phyloP scores from a whole-genome alignment of 2,113 vertebrate genomes.

The Panthera leo region DNA sequence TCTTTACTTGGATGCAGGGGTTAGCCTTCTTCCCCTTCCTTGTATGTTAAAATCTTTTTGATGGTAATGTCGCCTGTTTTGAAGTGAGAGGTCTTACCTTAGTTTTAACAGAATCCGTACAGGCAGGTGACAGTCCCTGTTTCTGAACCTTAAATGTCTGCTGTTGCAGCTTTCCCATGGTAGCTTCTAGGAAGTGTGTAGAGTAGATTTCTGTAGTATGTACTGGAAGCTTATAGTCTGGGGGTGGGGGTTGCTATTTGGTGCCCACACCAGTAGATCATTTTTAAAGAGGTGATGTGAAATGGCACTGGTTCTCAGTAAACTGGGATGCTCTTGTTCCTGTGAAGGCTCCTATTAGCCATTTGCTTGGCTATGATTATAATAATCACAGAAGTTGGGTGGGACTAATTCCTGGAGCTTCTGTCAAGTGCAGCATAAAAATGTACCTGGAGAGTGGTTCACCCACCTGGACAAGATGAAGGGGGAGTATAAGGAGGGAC shows the following conservation, averaged over 20 bases:
- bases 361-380: background rate
- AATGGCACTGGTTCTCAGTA: background rate
- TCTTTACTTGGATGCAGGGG: background rate
- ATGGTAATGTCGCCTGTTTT: background rate
- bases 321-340: background rate
- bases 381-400: background rate
- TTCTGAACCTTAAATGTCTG: background rate
- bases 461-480: background rate
- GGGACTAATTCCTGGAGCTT: background rate
- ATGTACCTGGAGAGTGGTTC: background rate
- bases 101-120: background rate
- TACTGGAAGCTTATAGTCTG: background rate
- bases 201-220: background rate
- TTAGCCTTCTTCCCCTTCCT: background rate
- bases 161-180: background rate
- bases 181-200: background rate
- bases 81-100: background rate
- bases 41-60: background rate
- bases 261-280: accelerated
- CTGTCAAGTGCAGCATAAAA: background rate
- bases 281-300: background rate
- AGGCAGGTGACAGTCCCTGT: background rate
- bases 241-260: accelerated
- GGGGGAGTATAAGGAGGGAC: background rate
- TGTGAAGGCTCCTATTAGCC: background rate